These are phyloP conservation scores for Hecatera dysodea DNA, from an alignment of 2,888 invertebrate genomes.

Conservation along the genomic window DNA sequence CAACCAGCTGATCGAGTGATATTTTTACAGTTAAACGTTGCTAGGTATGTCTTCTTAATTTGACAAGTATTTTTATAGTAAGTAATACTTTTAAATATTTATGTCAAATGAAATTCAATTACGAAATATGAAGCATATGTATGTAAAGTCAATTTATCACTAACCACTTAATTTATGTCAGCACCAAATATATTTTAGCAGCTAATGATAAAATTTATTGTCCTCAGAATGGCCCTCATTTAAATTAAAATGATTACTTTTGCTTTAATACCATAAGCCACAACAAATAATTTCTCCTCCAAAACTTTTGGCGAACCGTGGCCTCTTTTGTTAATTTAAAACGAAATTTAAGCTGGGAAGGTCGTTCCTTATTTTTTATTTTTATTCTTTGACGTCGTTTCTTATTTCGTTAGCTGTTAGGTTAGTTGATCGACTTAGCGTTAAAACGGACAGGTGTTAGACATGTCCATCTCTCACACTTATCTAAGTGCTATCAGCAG, in stretches of 20 bases:
- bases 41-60: no score
- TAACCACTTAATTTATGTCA: constrained; percentile 39
- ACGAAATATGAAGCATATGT: constrained; percentile 12
- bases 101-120: constrained; percentile 63
- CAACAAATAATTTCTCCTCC: constrained; percentile 66
- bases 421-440: constrained; percentile 22
- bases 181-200: constrained; percentile 52
- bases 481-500: background rate
- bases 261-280: constrained; percentile 66
- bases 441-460: constrained; percentile 21
- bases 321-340: constrained; percentile 69
- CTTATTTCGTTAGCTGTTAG: constrained; percentile 37
- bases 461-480: constrained; percentile 1
- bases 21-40: no score
- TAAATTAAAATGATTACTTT: constrained; percentile 70
- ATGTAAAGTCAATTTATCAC: constrained; percentile 24
- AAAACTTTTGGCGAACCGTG: constrained; percentile 60
- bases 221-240: constrained; percentile 59
- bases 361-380: constrained; percentile 39
- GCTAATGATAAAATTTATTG: constrained; percentile 63
- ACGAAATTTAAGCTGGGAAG: constrained; percentile 51
- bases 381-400: constrained; percentile 50
- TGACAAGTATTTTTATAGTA: no score
- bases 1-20: no score
- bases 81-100: background rate